Conservation (phyloP, 2,888 invertebrate genomes). For the Pollenia amentaria region DNA sequence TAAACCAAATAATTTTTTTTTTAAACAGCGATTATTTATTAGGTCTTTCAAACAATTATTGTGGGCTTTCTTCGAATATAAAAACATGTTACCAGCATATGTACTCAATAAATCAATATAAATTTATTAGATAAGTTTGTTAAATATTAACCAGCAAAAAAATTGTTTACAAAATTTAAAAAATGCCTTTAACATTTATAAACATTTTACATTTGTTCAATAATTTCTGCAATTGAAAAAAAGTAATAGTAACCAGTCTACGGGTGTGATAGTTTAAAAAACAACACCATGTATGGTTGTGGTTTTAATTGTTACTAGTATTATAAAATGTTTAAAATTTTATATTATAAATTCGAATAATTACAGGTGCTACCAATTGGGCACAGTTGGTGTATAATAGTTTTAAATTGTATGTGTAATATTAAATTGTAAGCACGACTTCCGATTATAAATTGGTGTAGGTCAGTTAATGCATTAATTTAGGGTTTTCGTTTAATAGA, state of each 20-base stretch:
- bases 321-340: not conserved
- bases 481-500: not conserved
- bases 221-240: constrained; percentile 30
- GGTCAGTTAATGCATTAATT: not conserved
- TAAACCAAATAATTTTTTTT: constrained; percentile 40
- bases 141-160: too few species aligned
- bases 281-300: constrained; percentile 14
- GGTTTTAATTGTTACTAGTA: constrained; percentile 10
- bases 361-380: constrained; percentile 2
- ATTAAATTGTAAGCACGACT: not conserved
- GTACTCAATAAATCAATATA: constrained; percentile 18
- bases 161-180: too few species aligned
- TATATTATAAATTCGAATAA: not conserved
- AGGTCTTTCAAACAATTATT: constrained; percentile 14
- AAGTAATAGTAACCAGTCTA: not conserved
- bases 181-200: too few species aligned
- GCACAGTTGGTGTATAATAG: not conserved
- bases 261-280: not conserved
- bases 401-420: not conserved
- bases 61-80: constrained; percentile 8
- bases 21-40: not conserved
- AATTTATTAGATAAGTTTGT: constrained; percentile 9
- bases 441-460: not conserved
- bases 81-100: constrained; percentile 20
- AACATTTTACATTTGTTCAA: constrained; percentile 1